A percentile compares a stretch with the other conserved stretches of the same genome.
Evolutionary conservation across 2,113 vertebrate species (phyloP).

Genomic region (Callocephalon fimbriatum): DNA sequence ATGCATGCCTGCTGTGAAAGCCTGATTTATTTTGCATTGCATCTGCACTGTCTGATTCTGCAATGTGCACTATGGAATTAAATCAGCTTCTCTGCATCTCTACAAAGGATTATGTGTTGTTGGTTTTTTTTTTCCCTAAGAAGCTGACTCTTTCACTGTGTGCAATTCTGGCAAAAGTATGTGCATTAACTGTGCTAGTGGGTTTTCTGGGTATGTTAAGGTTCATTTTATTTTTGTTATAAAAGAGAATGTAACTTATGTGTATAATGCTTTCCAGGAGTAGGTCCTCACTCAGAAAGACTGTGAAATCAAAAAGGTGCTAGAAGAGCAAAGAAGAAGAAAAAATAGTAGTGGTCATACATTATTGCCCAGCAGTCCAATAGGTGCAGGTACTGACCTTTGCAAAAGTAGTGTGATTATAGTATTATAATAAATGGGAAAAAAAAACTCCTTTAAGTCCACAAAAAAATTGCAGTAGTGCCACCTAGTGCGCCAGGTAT

Average conservation of each 20-base stretch:
- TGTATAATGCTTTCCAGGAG: neutral
- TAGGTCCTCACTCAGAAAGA: neutral
- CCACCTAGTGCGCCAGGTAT: slow-evolving; percentile 73
- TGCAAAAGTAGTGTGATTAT: neutral
- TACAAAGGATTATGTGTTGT: neutral
- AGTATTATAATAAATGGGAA: neutral
- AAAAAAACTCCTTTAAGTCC: neutral
- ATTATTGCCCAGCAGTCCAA: neutral
- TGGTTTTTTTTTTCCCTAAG: neutral
- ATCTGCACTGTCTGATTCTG: slow-evolving; percentile 1
- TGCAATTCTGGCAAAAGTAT: neutral
- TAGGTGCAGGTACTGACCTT: neutral
- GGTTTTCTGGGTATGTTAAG: neutral
- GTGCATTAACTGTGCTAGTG: neutral
- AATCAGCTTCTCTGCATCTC: slow-evolving; percentile 21
- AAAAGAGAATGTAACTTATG: neutral
- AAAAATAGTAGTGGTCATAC: neutral
- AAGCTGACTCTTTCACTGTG: neutral
- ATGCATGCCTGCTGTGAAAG: slow-evolving; percentile 45
- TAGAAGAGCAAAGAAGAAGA: neutral
- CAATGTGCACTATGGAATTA: slow-evolving; percentile 1
- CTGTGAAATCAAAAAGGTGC: neutral
- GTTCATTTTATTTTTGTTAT: neutral
- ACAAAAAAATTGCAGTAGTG: slow-evolving; percentile 61
- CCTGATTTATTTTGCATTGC: slow-evolving; percentile 42